Base-by-base conservation (phyloP, 2,888 invertebrate genomes). In the Epicampocera succincta region DNA sequence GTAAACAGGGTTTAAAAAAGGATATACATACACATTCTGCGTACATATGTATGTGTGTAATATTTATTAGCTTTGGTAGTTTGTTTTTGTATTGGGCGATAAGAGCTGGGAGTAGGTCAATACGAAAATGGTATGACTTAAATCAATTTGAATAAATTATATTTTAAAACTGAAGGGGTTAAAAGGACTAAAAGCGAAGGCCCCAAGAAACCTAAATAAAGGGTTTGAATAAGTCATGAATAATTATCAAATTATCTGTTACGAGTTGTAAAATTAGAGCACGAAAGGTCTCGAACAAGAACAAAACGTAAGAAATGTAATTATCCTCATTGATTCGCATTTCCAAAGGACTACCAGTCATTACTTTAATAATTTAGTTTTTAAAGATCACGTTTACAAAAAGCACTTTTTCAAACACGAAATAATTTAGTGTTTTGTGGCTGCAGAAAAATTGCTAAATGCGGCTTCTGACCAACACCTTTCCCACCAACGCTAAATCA, bases 71-170 rank as follows among this genome's bases (percentile, higher is more conserved):
- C 52, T 58, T 65, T 54, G 25, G 6, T 42, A 4, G 3, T 38
- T 19, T 66, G n/a, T 65, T 4, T 40, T 17, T 48, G 50, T 21
- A 25, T 25, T 61, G 52, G 4, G 50, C 44, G 40, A 9, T 71
- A 11, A 38, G 56, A 56, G 44, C 65, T 29, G 19, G 8, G 42
- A 78, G 72, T 73, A 61, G 78, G 78, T 79, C 78, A 79, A 66
- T 68, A 73, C 19, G 13, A 33, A 60, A 73, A 68, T 73, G 50
- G 25, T 60, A 66, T 72, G 66, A 73, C 60, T 79, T 40, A 73
- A 79, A 66, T 79, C 72, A 79, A 79, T 79, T 73, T 66, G 66
- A 79, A 73, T 78, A 66, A 78, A 69, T 76, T 76, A 29, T 38
- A 33, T 54, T 66, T 46, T 25, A 9, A 48, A 48, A 54, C 15